Evolutionary conservation across 2,797 vertebrate genomes (phyloP).

Genomic region (Danio aesculapii): DNA sequence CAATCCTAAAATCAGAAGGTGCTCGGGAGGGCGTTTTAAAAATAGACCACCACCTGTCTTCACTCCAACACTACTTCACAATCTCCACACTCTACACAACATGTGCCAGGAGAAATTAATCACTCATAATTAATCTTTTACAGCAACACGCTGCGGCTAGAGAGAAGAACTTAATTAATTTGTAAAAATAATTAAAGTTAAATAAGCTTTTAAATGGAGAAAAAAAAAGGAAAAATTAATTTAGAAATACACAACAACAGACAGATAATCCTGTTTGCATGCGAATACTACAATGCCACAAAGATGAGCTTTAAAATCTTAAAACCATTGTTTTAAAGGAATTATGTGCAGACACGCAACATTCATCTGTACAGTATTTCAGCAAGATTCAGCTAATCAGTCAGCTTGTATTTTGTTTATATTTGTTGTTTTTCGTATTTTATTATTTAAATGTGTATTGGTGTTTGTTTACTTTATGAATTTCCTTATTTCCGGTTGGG

Average conservation of each 20-base stretch:
- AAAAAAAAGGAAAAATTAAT: not conserved
- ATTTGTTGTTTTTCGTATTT: too few relatives aligned
- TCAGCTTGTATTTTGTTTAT: too few relatives aligned
- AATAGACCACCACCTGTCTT: slow-evolving; percentile 46
- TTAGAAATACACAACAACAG: not conserved
- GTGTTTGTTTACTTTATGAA: too few relatives aligned
- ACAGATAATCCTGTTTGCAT: not conserved
- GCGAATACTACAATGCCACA: slow-evolving; percentile 12
- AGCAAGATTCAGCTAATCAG: not conserved
- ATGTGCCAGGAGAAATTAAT: slow-evolving; percentile 6
- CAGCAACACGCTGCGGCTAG: slow-evolving; percentile 33
- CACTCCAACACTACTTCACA: slow-evolving; percentile 2
- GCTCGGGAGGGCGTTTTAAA: slow-evolving; percentile 38
- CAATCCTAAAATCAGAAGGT: slow-evolving; percentile 13
- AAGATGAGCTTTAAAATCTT: slow-evolving; percentile 39
- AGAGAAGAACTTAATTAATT: not conserved
- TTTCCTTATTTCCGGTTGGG: too few relatives aligned
- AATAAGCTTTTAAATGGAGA: not conserved
- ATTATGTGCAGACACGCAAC: not conserved
- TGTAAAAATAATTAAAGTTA: not conserved
- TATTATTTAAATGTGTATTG: too few relatives aligned
- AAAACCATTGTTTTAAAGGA: slow-evolving; percentile 27
- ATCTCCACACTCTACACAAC: slow-evolving; percentile 3
- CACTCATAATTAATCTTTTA: slow-evolving; percentile 15
- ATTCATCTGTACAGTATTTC: not conserved